These are phyloP conservation scores for Cyanoramphus novaezelandiae DNA, from an alignment of 2,113 vertebrate species.

Conservation along the genomic window DNA sequence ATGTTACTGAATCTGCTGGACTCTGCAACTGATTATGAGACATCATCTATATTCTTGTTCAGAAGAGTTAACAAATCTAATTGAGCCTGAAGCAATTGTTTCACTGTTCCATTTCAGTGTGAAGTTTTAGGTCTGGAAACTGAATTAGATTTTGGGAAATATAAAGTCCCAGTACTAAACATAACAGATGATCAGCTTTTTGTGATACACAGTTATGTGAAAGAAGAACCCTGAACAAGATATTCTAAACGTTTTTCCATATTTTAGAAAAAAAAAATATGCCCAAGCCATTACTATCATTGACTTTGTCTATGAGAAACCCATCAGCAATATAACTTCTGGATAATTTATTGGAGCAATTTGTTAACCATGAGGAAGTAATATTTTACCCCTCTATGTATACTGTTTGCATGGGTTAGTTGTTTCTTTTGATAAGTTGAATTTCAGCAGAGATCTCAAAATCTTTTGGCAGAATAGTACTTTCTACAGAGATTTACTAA, in stretches of 20 bases:
- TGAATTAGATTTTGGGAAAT: background rate
- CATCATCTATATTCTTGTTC: background rate
- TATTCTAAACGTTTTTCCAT: background rate
- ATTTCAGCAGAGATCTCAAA: background rate
- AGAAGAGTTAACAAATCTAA: background rate
- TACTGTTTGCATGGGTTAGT: background rate
- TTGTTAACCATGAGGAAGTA: background rate
- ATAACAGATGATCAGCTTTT: background rate
- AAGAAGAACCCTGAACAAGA: background rate
- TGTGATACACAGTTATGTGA: background rate
- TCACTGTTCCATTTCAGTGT: background rate
- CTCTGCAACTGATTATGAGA: background rate
- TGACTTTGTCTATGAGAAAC: background rate
- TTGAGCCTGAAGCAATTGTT: background rate
- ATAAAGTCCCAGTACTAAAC: background rate
- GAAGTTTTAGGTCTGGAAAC: background rate
- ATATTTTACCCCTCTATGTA: background rate
- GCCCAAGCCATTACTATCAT: background rate
- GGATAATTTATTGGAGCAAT: background rate
- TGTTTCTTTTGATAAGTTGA: background rate
- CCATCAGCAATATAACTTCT: background rate
- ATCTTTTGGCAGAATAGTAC: background rate
- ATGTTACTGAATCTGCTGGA: background rate
- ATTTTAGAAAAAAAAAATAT: background rate
- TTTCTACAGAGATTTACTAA: background rate